Conservation (phyloP, 2,888 invertebrate species). For the Synanthedon formicaeformis region DNA sequence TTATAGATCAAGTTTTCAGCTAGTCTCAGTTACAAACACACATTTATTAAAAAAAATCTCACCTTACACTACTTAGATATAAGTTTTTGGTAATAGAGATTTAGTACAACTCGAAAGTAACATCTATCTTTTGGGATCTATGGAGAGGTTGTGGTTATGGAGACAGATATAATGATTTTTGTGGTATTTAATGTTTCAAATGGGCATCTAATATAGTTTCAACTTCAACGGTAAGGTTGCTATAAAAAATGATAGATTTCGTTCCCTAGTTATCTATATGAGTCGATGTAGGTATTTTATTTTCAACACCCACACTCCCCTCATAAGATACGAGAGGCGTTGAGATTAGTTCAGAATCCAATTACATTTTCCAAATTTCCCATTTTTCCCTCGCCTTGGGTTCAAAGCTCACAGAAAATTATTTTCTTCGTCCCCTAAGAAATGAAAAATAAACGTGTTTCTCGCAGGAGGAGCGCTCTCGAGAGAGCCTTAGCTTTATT, state of each 20-base stretch:
- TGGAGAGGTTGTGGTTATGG: no score
- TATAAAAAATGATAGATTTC: no score
- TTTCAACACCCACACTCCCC: conserved; percentile 46
- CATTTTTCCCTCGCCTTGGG: conserved; percentile 58
- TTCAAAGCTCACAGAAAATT: conserved; percentile 67
- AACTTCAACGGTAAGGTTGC: no score
- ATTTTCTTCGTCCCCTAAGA: conserved; percentile 61
- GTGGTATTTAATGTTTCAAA: background rate
- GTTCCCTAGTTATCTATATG: no score
- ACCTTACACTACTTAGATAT: no score
- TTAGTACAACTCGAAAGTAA: no score
- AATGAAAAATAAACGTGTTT: conserved; percentile 64
- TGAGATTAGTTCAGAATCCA: conserved; percentile 64
- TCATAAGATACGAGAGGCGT: conserved; percentile 46
- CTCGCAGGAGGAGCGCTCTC: conserved; percentile 28
- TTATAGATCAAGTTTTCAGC: no score
- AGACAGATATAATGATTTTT: background rate
- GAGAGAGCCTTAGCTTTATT: conserved; percentile 14
- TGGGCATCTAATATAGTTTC: no score
- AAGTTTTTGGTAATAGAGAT: no score
- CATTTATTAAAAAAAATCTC: no score
- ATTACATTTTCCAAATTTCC: conserved; percentile 65
- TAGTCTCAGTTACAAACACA: no score
- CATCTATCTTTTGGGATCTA: no score
- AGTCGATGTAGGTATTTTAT: conserved; percentile 17